A percentile compares a stretch with the other conserved stretches of the same genome.
These are phyloP conservation scores for Zalophus californianus DNA, from an alignment of 2,797 vertebrate species.

Conservation along the genomic window DNA sequence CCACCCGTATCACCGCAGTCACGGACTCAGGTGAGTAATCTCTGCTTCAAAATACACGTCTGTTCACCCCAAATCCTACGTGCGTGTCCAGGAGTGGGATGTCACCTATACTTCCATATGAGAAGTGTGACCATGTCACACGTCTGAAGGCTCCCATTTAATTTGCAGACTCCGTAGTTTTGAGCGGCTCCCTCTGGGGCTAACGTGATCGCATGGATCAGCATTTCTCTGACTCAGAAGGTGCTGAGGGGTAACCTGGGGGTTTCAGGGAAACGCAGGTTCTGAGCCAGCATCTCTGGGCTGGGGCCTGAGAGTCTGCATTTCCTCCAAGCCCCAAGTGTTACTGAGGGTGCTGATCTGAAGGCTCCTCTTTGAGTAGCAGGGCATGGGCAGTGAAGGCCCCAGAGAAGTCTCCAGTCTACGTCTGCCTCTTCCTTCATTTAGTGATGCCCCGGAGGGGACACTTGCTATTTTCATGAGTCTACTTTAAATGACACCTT, in stretches of 20 bases:
- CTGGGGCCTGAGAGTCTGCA: accelerated
- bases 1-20: neutral
- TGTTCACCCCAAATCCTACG: neutral
- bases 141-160: neutral
- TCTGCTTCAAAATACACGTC: neutral
- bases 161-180: accelerated
- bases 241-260: neutral
- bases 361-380: neutral
- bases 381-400: accelerated
- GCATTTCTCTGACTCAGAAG: too few species aligned
- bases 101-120: accelerated
- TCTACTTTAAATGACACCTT: neutral
- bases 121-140: too few species aligned
- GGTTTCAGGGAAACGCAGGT: neutral
- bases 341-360: accelerated
- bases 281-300: neutral
- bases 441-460: neutral
- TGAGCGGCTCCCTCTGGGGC: neutral
- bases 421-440: neutral
- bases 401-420: accelerated
- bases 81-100: accelerated
- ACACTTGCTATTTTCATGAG: accelerated
- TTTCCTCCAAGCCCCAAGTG: neutral
- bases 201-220: accelerated
- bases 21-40: neutral